Conservation (phyloP, 2,888 invertebrate genomes). For the Eulithis testata region DNA sequence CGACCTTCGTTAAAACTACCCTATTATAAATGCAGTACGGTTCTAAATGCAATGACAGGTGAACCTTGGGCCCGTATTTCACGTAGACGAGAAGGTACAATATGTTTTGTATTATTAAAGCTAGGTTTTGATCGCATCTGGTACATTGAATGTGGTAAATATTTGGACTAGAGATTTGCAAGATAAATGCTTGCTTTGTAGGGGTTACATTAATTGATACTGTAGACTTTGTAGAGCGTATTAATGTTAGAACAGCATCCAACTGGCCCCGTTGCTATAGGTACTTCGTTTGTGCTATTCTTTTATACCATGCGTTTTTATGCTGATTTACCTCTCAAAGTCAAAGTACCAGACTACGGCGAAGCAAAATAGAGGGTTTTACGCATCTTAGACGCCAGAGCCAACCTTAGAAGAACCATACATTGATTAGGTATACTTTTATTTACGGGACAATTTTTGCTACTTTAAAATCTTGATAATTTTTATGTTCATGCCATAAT, state of each 20-base stretch:
- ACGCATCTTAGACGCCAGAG: no score
- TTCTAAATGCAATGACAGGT: constrained; percentile 21
- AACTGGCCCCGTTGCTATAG: neutral
- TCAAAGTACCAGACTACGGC: no score
- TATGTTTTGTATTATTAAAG: constrained; percentile 34
- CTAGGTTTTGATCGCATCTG: constrained; percentile 34
- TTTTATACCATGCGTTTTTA: no score
- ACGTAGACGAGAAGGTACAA: constrained; percentile 25
- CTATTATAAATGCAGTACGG: constrained; percentile 29
- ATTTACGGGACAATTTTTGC: no score
- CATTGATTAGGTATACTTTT: no score
- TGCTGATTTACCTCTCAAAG: no score
- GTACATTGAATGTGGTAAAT: constrained; percentile 10
- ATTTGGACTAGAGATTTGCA: constrained; percentile 5
- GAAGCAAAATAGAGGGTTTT: no score
- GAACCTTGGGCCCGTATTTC: constrained; percentile 21
- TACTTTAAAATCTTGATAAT: no score
- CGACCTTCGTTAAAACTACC: constrained; percentile 21
- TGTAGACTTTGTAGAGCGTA: neutral
- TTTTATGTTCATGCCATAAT: no score
- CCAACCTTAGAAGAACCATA: no score
- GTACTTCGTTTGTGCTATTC: no score
- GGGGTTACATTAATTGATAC: neutral
- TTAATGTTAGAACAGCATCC: neutral
- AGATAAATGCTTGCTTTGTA: neutral